phyloP scores from a whole-genome alignment of 1,140 invertebrate species.

The Eumeta japonica region DNA sequence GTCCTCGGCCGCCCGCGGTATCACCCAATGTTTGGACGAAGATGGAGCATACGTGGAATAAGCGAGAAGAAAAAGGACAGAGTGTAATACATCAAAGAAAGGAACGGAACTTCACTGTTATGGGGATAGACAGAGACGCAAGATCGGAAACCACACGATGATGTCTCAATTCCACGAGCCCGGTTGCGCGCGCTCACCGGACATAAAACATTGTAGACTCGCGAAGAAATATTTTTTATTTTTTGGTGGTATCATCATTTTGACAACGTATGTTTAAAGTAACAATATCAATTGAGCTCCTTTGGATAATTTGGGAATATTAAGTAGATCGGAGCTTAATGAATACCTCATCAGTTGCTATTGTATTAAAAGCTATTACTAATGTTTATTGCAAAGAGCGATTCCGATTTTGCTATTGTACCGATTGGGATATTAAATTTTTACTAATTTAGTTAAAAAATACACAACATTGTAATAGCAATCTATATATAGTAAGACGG shows the following conservation, averaged over 20 bases:
- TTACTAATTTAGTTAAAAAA: too few relatives aligned
- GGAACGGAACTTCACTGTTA: conserved; percentile 27
- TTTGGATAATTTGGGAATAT: too few relatives aligned
- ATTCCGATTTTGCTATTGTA: too few relatives aligned
- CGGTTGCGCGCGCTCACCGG: conserved; percentile 47
- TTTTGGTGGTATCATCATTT: conserved; percentile 17
- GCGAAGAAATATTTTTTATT: conserved; percentile 27
- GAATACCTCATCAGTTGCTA: too few relatives aligned
- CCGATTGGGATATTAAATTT: too few relatives aligned
- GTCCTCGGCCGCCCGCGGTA: conserved; percentile 34
- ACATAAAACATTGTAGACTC: conserved; percentile 44
- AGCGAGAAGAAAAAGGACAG: conserved; percentile 34
- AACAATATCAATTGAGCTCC: too few relatives aligned
- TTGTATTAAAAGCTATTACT: too few relatives aligned
- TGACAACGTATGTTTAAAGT: too few relatives aligned
- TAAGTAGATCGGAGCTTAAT: too few relatives aligned
- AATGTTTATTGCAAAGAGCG: too few relatives aligned
- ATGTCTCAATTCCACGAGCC: conserved; percentile 55
- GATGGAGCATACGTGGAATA: conserved; percentile 43
- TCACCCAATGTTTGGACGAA: conserved; percentile 50
- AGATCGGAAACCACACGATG: conserved; percentile 56
- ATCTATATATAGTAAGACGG: too few relatives aligned
- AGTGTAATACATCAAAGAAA: conserved; percentile 38
- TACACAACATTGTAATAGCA: too few relatives aligned
- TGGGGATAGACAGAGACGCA: conserved; percentile 34